phyloP scores from a whole-genome alignment of 2,888 invertebrate genomes.

The Hyposoter dolosus region DNA sequence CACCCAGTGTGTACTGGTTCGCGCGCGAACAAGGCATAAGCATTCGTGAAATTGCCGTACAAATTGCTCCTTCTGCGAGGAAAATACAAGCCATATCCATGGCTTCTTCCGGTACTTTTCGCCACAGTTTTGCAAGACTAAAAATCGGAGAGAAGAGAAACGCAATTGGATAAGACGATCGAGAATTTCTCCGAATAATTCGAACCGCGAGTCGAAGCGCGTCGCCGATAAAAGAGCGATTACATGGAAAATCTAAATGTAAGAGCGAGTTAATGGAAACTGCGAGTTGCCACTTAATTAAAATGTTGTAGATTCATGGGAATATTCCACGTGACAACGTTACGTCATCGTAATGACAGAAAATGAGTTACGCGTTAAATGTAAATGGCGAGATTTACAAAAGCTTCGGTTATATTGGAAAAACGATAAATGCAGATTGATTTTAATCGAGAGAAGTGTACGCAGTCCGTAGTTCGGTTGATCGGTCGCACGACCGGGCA shows the following conservation, averaged over 20 bases:
- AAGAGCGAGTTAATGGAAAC: background rate
- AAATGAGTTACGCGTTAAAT: background rate
- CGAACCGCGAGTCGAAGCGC: background rate
- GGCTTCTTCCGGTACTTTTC: conserved; percentile 74
- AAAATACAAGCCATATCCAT: conserved; percentile 61
- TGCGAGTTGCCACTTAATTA: background rate
- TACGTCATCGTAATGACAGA: background rate
- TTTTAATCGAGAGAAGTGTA: conserved; percentile 23
- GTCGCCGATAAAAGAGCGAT: background rate
- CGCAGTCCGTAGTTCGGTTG: conserved; percentile 41
- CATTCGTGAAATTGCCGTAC: conserved; percentile 72
- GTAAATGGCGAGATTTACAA: background rate
- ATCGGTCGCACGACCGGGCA: conserved; percentile 58
- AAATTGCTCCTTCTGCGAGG: conserved; percentile 71
- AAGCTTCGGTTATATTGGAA: conserved; percentile 6
- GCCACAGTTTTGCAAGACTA: conserved; percentile 69
- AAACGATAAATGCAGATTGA: conserved; percentile 28
- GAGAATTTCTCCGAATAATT: conserved; percentile 35
- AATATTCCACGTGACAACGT: background rate
- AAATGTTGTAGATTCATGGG: background rate
- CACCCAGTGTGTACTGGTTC: conserved; percentile 11
- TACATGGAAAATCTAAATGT: background rate
- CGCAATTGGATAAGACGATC: conserved; percentile 49
- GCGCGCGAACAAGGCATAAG: conserved; percentile 67
- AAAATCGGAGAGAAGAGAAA: conserved; percentile 23